Base-by-base conservation (phyloP, 1,140 invertebrate genomes). In the Brachionus paranguensis region DNA sequence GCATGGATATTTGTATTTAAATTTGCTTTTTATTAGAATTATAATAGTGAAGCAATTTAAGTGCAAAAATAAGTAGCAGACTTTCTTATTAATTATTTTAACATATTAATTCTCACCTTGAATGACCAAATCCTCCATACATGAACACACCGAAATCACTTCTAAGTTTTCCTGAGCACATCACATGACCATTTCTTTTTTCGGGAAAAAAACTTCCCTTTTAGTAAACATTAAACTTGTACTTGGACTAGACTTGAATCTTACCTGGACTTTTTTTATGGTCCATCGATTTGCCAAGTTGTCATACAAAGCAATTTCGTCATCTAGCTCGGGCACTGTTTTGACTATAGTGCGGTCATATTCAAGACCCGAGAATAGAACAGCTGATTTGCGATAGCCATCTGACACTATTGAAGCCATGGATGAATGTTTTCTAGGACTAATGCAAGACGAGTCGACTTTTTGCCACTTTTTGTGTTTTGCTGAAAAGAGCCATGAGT, bases 401-500 rank as follows among this genome's bases (percentile, higher is more conserved):
- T 81, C 78, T 29, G 78, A 65, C 1, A 81, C 29, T 20, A 81
- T 17, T 29, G 78, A 45, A 12, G 78, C 50, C 78, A 81, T 81
- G 8, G 78, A 81, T 12, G 53, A 45, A 43, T 81, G 41, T 17
- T 45, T 24, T 33, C 78, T 43, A 4, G 78, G 78, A 41, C 0
- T 45, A 14, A 81, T 81, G 6, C 78, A 81, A 24, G 78, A 64
- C 14, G 78, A 81, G 10, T 81, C 78, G 2, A 81, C 78, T 37
- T 81, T 81, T 74, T 74, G 84, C 86, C 86, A 86, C 11, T 55
- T 60, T 60, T 85, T 85, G 1, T 84, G 55, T 17, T 85, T 84
- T 20, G 65, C 78, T 53, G 84, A 72, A 74, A 85, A 86, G 20
- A 86, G 24, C 86, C 86, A 86, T 17, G 86, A 86, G 68, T 86